Evolutionary conservation across 1,140 invertebrate genomes (phyloP).

Genomic region (Anoplophora glabripennis): DNA sequence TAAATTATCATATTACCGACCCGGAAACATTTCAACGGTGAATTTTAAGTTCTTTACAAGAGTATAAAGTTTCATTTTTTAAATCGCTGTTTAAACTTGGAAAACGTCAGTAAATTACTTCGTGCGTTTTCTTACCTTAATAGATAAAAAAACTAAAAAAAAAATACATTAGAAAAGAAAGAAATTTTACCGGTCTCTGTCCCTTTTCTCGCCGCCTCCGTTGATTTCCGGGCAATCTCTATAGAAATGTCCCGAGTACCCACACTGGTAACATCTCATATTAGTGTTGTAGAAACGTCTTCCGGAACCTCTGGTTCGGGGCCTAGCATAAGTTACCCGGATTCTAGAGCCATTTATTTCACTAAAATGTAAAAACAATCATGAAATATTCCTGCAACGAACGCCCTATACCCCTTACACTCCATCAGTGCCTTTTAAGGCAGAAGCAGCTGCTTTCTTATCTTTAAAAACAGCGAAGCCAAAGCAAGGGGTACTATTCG

Average conservation of each 20-base stretch:
- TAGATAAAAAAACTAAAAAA: too few species aligned
- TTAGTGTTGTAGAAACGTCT: conserved; percentile 55
- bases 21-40: too few species aligned
- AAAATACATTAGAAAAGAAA: not conserved
- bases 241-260: conserved; percentile 63
- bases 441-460: conserved; percentile 66
- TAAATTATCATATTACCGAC: too few species aligned
- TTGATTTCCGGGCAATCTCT: conserved; percentile 58
- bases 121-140: too few species aligned
- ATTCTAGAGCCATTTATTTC: conserved; percentile 49
- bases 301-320: conserved; percentile 50
- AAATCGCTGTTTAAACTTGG: too few species aligned
- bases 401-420: conserved; percentile 49
- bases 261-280: conserved; percentile 66
- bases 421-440: conserved; percentile 62
- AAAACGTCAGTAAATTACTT: too few species aligned
- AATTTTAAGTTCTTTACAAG: too few species aligned
- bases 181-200: conserved; percentile 37
- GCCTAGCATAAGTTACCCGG: conserved; percentile 50
- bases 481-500: conserved; percentile 66
- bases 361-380: conserved; percentile 33
- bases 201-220: conserved; percentile 35
- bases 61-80: too few species aligned
- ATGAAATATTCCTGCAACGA: not conserved
- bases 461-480: conserved; percentile 74